phyloP scores from a whole-genome alignment of 2,797 vertebrate genomes.

The Masticophis lateralis region DNA sequence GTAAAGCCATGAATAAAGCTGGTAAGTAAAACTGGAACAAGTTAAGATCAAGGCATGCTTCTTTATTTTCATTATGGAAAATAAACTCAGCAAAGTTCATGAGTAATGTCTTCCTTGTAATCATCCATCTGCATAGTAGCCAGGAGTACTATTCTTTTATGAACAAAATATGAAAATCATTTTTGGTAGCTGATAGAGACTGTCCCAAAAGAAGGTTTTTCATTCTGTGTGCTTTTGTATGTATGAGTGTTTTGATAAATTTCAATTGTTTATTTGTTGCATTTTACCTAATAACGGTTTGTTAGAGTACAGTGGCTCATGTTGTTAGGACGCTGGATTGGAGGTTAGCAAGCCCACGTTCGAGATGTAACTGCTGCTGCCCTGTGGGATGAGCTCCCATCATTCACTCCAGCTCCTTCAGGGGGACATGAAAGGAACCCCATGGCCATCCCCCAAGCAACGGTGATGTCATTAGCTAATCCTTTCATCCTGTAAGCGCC shows the following conservation, averaged over 20 bases:
- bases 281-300: background rate
- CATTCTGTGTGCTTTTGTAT: background rate
- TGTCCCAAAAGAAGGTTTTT: too few species aligned
- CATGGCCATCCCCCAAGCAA: background rate
- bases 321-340: too few species aligned
- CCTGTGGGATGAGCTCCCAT: too few species aligned
- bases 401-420: too few species aligned
- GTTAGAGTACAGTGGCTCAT: too few species aligned
- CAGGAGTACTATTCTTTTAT: background rate
- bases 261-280: background rate
- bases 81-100: background rate
- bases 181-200: background rate
- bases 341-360: too few species aligned
- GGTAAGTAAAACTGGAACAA: background rate
- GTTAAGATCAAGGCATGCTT: background rate
- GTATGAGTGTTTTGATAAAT: background rate
- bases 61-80: background rate
- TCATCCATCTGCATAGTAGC: background rate
- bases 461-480: background rate
- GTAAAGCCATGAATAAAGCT: background rate
- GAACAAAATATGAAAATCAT: background rate
- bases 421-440: too few species aligned
- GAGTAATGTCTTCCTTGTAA: background rate
- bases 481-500: background rate
- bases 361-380: too few species aligned